A percentile compares a stretch with the other conserved stretches of the same genome.
phyloP scores from a whole-genome alignment of 2,113 vertebrate genomes.

The Ctenomys sociabilis region DNA sequence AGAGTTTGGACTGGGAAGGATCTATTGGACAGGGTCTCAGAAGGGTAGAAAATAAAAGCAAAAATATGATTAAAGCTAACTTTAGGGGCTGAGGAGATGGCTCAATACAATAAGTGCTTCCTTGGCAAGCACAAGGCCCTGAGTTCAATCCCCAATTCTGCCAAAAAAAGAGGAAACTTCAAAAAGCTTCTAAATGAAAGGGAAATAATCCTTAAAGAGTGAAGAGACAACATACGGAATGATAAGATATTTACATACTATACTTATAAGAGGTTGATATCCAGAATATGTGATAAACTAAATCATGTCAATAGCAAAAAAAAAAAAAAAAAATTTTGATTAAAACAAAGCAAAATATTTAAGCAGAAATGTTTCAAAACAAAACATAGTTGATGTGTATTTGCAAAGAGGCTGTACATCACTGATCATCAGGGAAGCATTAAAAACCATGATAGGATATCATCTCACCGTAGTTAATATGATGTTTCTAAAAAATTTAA shows the following conservation, averaged over 20 bases:
- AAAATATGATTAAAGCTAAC: neutral
- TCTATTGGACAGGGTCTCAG: neutral
- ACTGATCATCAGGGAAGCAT: neutral
- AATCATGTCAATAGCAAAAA: neutral
- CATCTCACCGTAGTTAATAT: neutral
- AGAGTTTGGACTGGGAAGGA: neutral
- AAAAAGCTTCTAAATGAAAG: neutral
- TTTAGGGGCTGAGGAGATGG: no score
- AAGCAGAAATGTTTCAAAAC: neutral
- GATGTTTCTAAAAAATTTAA: neutral
- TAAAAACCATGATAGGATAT: neutral
- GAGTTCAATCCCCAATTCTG: no score
- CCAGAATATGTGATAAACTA: neutral
- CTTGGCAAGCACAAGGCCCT: no score
- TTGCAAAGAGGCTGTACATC: neutral
- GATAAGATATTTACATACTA: neutral
- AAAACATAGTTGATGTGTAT: neutral
- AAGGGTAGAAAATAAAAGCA: neutral
- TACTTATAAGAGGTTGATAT: neutral
- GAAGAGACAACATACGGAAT: neutral
- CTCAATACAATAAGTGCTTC: no score
- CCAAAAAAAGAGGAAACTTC: no score
- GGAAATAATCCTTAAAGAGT: neutral
- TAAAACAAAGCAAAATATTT: neutral
- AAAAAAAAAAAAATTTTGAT: neutral